Conservation (phyloP, 37 sponge, comb jelly and placozoan species). For the Lycopodina hypogea region DNA sequence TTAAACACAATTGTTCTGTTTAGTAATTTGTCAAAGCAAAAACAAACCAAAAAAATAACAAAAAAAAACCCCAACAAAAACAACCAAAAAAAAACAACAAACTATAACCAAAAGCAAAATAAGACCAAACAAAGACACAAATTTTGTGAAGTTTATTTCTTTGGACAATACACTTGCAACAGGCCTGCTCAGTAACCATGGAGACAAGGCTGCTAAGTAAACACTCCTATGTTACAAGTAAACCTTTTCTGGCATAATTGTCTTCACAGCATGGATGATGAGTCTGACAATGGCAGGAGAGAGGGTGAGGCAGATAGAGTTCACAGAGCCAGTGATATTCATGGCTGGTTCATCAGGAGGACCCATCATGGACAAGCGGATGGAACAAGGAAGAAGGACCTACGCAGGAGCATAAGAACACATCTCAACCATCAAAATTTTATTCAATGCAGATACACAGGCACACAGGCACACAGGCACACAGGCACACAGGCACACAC, state of each 20-base stretch:
- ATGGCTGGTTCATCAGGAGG: constrained; percentile 43
- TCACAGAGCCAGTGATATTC: constrained; percentile 30
- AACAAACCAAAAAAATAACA: neutral
- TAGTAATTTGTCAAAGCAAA: neutral
- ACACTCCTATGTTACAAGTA: no score
- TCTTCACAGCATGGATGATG: constrained; percentile 56
- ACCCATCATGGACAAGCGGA: constrained; percentile 30
- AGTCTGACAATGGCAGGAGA: constrained; percentile 68
- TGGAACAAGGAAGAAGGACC: constrained; percentile 62
- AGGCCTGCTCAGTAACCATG: no score
- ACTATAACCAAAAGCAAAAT: no score
- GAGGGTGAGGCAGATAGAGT: constrained; percentile 45
- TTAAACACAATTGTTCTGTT: neutral
- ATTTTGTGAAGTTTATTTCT: no score
- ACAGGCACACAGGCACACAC: constrained; percentile 24
- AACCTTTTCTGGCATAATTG: constrained; percentile 53
- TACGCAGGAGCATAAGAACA: neutral
- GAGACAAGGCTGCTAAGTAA: no score
- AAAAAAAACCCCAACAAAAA: neutral
- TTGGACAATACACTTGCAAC: no score
- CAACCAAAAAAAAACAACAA: neutral
- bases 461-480: neutral
- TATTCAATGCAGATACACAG: no score
- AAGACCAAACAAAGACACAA: no score
- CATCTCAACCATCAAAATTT: neutral